Evolutionary conservation across 2,888 invertebrate genomes (phyloP).

Genomic region (Cloeon dipterum): DNA sequence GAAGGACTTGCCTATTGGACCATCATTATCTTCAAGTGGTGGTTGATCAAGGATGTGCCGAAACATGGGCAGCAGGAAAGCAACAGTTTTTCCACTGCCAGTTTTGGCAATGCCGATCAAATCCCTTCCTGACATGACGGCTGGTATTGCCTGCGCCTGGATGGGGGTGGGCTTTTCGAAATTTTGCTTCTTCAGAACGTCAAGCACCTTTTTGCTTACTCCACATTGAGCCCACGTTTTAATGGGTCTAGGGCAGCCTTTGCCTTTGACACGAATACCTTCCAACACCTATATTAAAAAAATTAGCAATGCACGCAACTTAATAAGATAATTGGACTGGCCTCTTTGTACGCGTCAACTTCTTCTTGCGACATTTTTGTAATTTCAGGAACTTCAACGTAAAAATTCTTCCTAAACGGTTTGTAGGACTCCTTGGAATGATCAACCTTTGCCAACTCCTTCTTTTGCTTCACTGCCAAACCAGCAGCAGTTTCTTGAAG

Average conservation of each 20-base stretch:
- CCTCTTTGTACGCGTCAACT: slow-evolving; percentile 55
- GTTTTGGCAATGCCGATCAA: slow-evolving; percentile 98
- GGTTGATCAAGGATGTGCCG: slow-evolving; percentile 88
- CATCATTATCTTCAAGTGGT: slow-evolving; percentile 84
- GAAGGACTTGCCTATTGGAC: slow-evolving; percentile 49
- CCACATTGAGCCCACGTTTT: slow-evolving; percentile 97
- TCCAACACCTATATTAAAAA: slow-evolving; percentile 46
- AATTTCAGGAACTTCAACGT: slow-evolving; percentile 92
- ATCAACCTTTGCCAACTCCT: slow-evolving; percentile 84
- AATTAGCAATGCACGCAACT: background rate
- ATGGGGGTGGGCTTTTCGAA: slow-evolving; percentile 98
- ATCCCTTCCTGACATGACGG: slow-evolving; percentile 84
- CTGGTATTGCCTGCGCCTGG: slow-evolving; percentile 91
- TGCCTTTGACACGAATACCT: slow-evolving; percentile 88
- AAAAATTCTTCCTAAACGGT: slow-evolving; percentile 83
- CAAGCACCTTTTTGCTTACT: slow-evolving; percentile 84
- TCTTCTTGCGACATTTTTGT: slow-evolving; percentile 73
- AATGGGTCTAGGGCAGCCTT: slow-evolving; percentile 72
- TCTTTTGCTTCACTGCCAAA: slow-evolving; percentile 71
- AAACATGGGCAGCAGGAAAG: slow-evolving; percentile 95
- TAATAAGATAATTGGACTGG: slow-evolving; percentile 5
- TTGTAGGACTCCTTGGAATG: slow-evolving; percentile 70
- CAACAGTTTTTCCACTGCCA: slow-evolving; percentile 94
- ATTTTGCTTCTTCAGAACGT: slow-evolving; percentile 64
- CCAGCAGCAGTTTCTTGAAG: slow-evolving; percentile 75